A percentile compares a stretch with the other conserved stretches of the same genome.
Evolutionary conservation across 2,888 invertebrate genomes (phyloP).

Genomic region (Apodemia hepburni): DNA sequence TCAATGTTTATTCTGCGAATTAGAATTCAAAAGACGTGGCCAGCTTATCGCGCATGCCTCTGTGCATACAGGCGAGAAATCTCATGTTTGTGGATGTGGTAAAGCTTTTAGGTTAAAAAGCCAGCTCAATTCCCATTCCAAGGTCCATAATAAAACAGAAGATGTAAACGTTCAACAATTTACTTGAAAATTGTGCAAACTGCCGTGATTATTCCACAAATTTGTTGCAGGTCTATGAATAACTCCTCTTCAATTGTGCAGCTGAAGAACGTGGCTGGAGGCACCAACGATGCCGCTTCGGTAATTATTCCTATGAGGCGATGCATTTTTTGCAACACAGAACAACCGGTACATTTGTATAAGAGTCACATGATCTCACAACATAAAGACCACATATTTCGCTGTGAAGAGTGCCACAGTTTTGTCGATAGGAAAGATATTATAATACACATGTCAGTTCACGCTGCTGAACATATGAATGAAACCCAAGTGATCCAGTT

Average conservation of each 20-base stretch:
- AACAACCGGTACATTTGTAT: conserved; percentile 26
- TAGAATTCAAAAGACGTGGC: conserved; percentile 72
- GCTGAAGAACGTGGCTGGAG: background rate
- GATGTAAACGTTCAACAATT: conserved; percentile 6
- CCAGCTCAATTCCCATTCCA: conserved; percentile 46
- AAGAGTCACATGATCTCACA: conserved; percentile 45
- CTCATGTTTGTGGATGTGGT: conserved; percentile 75
- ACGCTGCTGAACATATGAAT: conserved; percentile 41
- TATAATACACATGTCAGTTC: conserved; percentile 56
- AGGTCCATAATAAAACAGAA: conserved; percentile 33
- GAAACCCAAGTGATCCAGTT: background rate
- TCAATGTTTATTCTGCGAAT: conserved; percentile 72
- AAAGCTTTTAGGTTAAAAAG: conserved; percentile 65
- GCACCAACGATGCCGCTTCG: background rate
- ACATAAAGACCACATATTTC: conserved; percentile 54
- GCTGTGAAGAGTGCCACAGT: conserved; percentile 59
- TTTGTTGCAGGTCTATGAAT: conserved; percentile 45
- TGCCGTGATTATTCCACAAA: background rate
- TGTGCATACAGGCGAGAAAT: conserved; percentile 78
- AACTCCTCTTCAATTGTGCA: background rate
- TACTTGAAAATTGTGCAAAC: background rate
- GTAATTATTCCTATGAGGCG: background rate
- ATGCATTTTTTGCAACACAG: conserved; percentile 43
- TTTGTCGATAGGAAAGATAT: conserved; percentile 52
- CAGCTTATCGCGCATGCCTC: conserved; percentile 76